Conservation (phyloP, 2,888 invertebrate genomes). For the Epistrophella euchroma region DNA sequence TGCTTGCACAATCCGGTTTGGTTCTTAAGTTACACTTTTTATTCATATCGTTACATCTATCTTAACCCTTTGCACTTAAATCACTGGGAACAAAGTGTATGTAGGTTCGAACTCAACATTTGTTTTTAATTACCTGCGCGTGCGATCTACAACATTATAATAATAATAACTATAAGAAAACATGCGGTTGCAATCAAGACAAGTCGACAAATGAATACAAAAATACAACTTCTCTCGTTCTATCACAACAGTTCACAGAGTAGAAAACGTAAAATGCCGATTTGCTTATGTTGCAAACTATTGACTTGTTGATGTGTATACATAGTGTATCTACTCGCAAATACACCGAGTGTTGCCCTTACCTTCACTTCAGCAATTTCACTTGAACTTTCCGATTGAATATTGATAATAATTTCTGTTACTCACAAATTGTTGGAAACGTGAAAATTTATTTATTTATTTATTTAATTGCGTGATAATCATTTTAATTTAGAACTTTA, state of each 20-base stretch:
- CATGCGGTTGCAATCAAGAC: conserved; percentile 55
- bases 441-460: conserved; percentile 34
- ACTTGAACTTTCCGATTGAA: conserved; percentile 45
- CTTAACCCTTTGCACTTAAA: conserved; percentile 18
- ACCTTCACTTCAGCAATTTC: conserved; percentile 58
- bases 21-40: conserved; percentile 48
- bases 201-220: conserved; percentile 39
- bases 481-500: conserved; percentile 15
- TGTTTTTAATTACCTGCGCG: conserved; percentile 34
- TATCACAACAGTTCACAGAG: conserved; percentile 2
- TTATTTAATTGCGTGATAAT: conserved; percentile 40
- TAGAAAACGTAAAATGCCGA: conserved; percentile 1
- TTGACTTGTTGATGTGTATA: conserved; percentile 54
- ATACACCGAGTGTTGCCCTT: conserved; percentile 39
- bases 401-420: conserved; percentile 36
- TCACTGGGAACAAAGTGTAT: not conserved
- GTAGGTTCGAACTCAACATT: not conserved
- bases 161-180: conserved; percentile 21
- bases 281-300: conserved; percentile 43
- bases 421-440: conserved; percentile 33
- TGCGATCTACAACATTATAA: conserved; percentile 23
- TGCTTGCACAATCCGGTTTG: conserved; percentile 18
- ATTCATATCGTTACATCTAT: not conserved
- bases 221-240: conserved; percentile 27
- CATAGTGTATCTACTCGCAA: not conserved